Conservation (phyloP, 2,888 invertebrate species). For the Conchocele bisecta region DNA sequence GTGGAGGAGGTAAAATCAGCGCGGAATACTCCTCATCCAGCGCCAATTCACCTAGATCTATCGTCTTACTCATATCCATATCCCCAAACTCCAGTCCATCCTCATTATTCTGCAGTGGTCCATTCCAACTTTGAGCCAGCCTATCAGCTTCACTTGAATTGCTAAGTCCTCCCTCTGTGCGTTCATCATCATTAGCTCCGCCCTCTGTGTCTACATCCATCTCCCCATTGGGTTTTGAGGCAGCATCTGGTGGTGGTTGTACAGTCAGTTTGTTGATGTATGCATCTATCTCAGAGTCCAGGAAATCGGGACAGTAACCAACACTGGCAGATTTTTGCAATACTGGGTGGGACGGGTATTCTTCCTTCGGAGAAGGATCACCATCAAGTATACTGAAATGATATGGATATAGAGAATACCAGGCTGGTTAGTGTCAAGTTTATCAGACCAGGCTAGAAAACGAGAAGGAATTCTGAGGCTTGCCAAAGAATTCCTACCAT, state of each 20-base stretch:
- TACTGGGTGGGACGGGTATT: background rate
- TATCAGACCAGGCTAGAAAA: too few species aligned
- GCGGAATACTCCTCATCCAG: constrained; percentile 72
- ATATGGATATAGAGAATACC: too few species aligned
- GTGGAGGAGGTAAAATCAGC: constrained; percentile 77
- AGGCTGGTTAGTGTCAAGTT: too few species aligned
- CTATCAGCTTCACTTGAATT: constrained; percentile 20
- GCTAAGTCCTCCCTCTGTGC: background rate
- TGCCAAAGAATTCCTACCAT: too few species aligned
- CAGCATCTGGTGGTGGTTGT: constrained; percentile 87
- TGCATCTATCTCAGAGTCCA: constrained; percentile 88
- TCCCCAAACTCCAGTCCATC: constrained; percentile 42
- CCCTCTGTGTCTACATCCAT: background rate
- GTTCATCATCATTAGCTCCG: background rate
- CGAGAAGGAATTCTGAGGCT: too few species aligned
- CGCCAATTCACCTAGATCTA: constrained; percentile 41
- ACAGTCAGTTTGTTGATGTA: constrained; percentile 92
- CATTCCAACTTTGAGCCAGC: constrained; percentile 45
- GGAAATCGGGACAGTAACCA: constrained; percentile 72
- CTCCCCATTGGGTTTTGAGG: background rate
- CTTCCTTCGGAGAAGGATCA: too few species aligned
- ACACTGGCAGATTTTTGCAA: constrained; percentile 70
- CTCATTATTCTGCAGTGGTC: constrained; percentile 28
- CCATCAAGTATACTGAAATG: too few species aligned
- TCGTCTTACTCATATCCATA: constrained; percentile 44